Conservation (phyloP, 2,888 invertebrate species). For the Hedya salicella region DNA sequence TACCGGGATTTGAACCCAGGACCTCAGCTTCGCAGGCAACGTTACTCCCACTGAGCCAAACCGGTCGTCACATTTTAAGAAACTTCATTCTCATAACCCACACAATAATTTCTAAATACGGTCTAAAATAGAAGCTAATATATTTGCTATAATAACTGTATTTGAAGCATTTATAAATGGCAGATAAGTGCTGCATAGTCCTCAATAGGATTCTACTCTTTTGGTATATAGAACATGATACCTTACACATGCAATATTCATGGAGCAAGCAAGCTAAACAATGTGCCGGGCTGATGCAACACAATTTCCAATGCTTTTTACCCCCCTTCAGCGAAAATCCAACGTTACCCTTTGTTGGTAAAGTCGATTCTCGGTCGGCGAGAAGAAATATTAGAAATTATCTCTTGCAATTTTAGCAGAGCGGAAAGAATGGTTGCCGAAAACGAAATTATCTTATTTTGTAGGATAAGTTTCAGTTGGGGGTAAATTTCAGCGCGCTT, state of each 20-base stretch:
- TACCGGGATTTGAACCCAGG: no score
- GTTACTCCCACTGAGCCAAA: no score
- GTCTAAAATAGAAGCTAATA: no score
- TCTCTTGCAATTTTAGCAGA: constrained; percentile 15
- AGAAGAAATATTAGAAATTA: constrained; percentile 12
- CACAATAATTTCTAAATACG: no score
- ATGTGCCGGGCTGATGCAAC: constrained; percentile 6
- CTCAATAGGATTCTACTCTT: neutral
- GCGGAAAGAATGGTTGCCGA: neutral
- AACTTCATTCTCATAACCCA: no score
- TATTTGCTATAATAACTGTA: no score
- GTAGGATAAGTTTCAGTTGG: neutral
- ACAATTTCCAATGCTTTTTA: constrained; percentile 11
- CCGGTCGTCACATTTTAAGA: no score
- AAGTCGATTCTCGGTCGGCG: neutral
- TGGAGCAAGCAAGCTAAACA: constrained; percentile 19
- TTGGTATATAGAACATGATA: constrained; percentile 15
- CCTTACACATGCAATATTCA: constrained; percentile 23
- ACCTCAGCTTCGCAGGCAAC: no score
- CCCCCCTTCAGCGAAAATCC: neutral
- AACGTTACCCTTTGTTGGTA: neutral
- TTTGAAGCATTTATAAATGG: no score
- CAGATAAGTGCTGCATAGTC: no score
- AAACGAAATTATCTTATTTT: constrained; percentile 1
- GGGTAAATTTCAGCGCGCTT: no score